Conservation (phyloP, 2,113 vertebrate species). For the Nannobrachium achirus region DNA sequence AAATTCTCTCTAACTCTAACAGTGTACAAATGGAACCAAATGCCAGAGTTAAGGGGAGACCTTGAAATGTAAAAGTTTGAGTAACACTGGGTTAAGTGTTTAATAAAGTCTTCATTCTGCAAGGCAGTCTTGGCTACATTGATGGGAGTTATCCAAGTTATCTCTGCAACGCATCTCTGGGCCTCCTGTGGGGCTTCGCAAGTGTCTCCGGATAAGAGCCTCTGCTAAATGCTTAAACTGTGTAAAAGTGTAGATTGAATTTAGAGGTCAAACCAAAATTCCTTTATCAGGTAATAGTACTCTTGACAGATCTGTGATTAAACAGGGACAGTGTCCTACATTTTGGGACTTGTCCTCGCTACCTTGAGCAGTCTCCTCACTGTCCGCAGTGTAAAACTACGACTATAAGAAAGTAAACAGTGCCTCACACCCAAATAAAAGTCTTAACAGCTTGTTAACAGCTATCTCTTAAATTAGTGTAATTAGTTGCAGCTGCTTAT, state of each 20-base stretch:
- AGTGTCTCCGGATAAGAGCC: too few relatives aligned
- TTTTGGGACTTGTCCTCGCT: conserved; percentile 13
- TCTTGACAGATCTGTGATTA: conserved; percentile 25
- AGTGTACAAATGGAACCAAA: too few relatives aligned
- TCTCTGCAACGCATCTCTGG: conserved; percentile 13
- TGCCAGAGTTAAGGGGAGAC: too few relatives aligned
- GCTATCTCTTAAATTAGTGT: too few relatives aligned
- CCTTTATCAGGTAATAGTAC: conserved; percentile 36
- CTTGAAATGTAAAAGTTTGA: too few relatives aligned
- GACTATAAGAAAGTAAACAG: too few relatives aligned
- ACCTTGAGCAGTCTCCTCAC: conserved; percentile 58
- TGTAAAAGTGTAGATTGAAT: too few relatives aligned
- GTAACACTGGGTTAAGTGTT: not conserved
- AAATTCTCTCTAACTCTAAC: too few relatives aligned
- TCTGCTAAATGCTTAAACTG: too few relatives aligned
- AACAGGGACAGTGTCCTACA: conserved; percentile 1
- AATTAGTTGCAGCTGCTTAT: too few relatives aligned
- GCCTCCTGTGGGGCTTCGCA: not conserved
- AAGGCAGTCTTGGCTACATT: not conserved
- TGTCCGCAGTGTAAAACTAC: not conserved
- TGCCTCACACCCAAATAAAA: too few relatives aligned
- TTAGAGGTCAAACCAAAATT: conserved; percentile 8
- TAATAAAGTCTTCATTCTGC: not conserved
- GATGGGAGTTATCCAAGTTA: conserved; percentile 1
- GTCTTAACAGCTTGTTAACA: too few relatives aligned